Evolutionary conservation across 2,797 vertebrate genomes (phyloP).

Genomic region (Sebastes jordani): DNA sequence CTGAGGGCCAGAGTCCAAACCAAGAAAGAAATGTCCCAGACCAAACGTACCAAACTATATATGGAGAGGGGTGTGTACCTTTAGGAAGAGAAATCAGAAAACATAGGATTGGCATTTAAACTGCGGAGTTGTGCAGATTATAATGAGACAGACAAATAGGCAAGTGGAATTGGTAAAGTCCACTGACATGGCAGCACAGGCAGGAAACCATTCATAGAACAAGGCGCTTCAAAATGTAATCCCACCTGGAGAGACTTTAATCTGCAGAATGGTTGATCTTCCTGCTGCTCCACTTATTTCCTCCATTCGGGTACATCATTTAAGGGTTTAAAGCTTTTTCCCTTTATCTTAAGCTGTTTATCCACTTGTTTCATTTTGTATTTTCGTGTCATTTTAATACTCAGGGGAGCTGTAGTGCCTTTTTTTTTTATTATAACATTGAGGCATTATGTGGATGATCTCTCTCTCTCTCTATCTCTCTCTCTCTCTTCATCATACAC

Average conservation of each 20-base stretch:
- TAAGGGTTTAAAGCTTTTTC: conserved; percentile 53
- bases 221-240: conserved; percentile 46
- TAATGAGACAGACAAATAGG: neutral
- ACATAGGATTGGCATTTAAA: conserved; percentile 8
- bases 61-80: neutral
- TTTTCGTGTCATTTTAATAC: conserved; percentile 54
- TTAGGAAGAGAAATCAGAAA: neutral
- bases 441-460: conserved; percentile 42
- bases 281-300: conserved; percentile 41
- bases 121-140: conserved; percentile 20
- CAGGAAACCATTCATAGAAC: conserved; percentile 33
- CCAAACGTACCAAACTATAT: neutral
- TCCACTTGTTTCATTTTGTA: conserved; percentile 53
- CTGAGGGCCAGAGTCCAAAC: neutral
- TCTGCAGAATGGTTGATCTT: conserved; percentile 49
- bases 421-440: conserved; percentile 33
- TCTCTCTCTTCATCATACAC: neutral
- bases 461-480: neutral
- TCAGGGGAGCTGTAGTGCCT: conserved; percentile 14
- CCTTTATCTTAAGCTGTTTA: conserved; percentile 59
- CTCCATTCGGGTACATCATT: conserved; percentile 31
- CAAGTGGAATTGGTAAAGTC: conserved; percentile 15
- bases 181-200: conserved; percentile 17
- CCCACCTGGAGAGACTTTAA: conserved; percentile 65
- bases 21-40: neutral